Percentiles rank a stretch among this genome's conserved stretches.
phyloP scores from a whole-genome alignment of 2,888 invertebrate species.

The Uloborus plumipes region DNA sequence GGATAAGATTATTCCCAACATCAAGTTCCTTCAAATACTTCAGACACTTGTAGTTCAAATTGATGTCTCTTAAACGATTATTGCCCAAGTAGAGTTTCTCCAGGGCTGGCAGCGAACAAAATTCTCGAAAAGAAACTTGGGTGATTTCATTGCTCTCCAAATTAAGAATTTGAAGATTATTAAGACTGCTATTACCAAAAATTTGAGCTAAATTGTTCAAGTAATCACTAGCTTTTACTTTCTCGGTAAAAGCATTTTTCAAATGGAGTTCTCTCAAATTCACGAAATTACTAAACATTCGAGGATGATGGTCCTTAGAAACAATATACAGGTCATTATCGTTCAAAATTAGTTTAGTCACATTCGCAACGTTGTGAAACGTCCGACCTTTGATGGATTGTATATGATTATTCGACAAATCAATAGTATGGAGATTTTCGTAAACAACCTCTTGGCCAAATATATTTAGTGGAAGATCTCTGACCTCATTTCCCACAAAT shows the following conservation, averaged over 20 bases:
- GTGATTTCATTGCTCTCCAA: slow-evolving; percentile 83
- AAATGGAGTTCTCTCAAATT: slow-evolving; percentile 80
- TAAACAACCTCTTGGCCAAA: slow-evolving; percentile 78
- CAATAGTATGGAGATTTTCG: slow-evolving; percentile 75
- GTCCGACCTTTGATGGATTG: slow-evolving; percentile 80
- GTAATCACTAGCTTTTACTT: slow-evolving; percentile 67
- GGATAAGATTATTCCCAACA: slow-evolving; percentile 79
- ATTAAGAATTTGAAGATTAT: slow-evolving; percentile 79
- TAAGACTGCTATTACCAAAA: slow-evolving; percentile 78
- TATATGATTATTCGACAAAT: slow-evolving; percentile 82
- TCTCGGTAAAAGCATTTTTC: slow-evolving; percentile 79
- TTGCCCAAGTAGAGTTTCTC: slow-evolving; percentile 81
- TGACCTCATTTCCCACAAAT: slow-evolving; percentile 80
- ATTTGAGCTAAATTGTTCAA: slow-evolving; percentile 73
- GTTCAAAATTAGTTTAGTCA: slow-evolving; percentile 79
- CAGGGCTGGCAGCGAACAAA: slow-evolving; percentile 79
- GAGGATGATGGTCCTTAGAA: slow-evolving; percentile 72
- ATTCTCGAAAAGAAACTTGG: slow-evolving; percentile 78
- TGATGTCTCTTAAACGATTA: slow-evolving; percentile 72
- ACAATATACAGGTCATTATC: slow-evolving; percentile 76
- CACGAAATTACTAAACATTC: slow-evolving; percentile 73
- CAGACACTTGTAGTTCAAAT: slow-evolving; percentile 79
- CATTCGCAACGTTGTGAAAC: slow-evolving; percentile 81
- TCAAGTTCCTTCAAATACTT: slow-evolving; percentile 79
- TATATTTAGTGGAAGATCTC: slow-evolving; percentile 79